These are phyloP conservation scores for Eretmocerus hayati DNA, from an alignment of 2,888 invertebrate genomes.

Conservation along the genomic window DNA sequence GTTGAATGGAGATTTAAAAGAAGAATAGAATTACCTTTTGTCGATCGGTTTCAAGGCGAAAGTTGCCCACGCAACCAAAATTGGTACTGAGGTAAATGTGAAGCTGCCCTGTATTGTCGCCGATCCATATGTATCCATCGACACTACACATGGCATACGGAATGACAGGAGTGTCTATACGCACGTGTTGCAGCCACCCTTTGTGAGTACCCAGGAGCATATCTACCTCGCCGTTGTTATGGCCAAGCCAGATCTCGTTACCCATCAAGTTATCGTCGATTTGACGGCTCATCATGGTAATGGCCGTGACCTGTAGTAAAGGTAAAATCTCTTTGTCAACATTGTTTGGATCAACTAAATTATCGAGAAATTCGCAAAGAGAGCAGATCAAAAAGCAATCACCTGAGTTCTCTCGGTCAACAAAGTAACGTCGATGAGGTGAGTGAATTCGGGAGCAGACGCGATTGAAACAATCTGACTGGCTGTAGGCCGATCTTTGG, in stretches of 20 bases:
- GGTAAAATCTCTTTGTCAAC: conserved; percentile 3
- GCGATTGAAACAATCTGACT: conserved; percentile 90
- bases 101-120: conserved; percentile 79
- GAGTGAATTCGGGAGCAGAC: conserved; percentile 88
- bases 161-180: conserved; percentile 51
- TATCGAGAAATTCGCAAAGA: neutral
- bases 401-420: conserved; percentile 63
- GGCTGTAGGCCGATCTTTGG: conserved; percentile 83
- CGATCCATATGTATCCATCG: conserved; percentile 77
- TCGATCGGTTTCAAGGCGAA: conserved; percentile 57
- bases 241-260: conserved; percentile 69
- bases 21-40: conserved; percentile 38
- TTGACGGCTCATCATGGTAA: conserved; percentile 38
- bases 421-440: conserved; percentile 71
- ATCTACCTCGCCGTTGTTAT: conserved; percentile 60
- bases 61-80: conserved; percentile 42
- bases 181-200: conserved; percentile 57
- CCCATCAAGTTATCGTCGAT: conserved; percentile 39
- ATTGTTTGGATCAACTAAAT: neutral
- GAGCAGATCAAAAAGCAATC: neutral
- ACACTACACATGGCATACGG: conserved; percentile 70
- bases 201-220: conserved; percentile 52
- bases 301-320: conserved; percentile 55
- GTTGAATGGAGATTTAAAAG: no score
- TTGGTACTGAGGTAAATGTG: conserved; percentile 65